Base-by-base conservation (phyloP, 2,888 invertebrate genomes). In the Synanthedon formicaeformis region DNA sequence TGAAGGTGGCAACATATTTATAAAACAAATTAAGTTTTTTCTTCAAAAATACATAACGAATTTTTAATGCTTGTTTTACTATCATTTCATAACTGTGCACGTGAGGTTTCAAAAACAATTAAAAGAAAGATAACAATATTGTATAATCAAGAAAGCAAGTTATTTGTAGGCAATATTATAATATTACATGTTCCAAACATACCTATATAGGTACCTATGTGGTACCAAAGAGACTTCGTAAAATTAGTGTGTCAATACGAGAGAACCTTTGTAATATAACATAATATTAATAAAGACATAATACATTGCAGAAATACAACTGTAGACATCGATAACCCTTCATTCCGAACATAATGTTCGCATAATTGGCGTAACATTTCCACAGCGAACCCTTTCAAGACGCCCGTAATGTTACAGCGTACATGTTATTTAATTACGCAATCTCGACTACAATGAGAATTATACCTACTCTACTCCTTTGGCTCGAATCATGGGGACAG, bases 321-420 rank as follows among this genome's bases (percentile, higher is more conserved):
- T 34, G 50, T 50, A 45, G 72, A 71, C 75, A 80, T 82, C 78
- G 78, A 84, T 84, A 84, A 75, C 81, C 83, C 82, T 78, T 69
- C 79, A 82, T 84, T 81, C 81, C 82, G 64, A 67, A 73, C 82
- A 84, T 85, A 83, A 85, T 83, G 81, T 81, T 82, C 83, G 77
- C 84, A 85, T 86, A 86, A 86, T 86, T 86, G 85, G 85, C 86
- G 83, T 81, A 82, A 80, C 86, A 85, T 86, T 85, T 81, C 84
- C 78, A 79, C 75, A 79, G 78, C 73, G 74, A 78, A 85, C 86
- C 86, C 85, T 86, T 83, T 85, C 81, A 84, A 84, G 83, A 79
- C 81, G 74, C 73, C 73, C 77, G 78, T 79, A 78, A 85, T 78
- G 81, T 81, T 77, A 80, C 75, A 73, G 80, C 78, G 80, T 85